phyloP scores from a whole-genome alignment of 2,113 vertebrate species.

The Paramormyrops kingsleyae region DNA sequence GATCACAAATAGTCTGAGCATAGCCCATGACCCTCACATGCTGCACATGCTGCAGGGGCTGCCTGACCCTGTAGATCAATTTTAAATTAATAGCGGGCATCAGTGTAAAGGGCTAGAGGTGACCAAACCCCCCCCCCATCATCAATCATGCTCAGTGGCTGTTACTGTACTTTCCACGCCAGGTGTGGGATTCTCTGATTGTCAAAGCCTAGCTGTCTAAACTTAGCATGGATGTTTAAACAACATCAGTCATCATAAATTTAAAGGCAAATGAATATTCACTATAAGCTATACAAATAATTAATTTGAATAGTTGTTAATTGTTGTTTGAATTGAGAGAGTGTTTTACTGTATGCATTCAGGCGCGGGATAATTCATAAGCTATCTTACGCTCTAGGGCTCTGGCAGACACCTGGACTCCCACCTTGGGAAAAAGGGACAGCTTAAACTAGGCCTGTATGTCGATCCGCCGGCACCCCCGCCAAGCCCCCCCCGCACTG shows the following conservation, averaged over 20 bases:
- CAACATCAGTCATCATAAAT: neutral
- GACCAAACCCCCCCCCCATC: neutral
- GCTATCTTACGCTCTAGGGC: neutral
- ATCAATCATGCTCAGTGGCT: neutral
- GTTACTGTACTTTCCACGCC: neutral
- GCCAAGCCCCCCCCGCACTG: neutral
- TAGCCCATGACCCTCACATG: neutral
- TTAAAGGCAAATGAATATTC: neutral
- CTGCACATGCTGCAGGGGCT: neutral
- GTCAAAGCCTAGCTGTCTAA: neutral
- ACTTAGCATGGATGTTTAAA: neutral
- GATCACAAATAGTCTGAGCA: neutral
- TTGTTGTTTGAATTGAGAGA: neutral
- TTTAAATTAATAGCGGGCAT: neutral
- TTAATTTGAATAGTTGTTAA: neutral
- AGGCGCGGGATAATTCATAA: neutral
- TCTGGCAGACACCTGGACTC: neutral
- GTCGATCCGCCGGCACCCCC: neutral
- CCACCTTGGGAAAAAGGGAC: neutral
- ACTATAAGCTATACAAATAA: neutral
- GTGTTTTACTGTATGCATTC: neutral
- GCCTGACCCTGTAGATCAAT: neutral
- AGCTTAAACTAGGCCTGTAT: neutral
- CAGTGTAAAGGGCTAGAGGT: neutral
- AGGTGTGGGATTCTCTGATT: neutral